phyloP scores from a whole-genome alignment of 2,888 invertebrate genomes.

The Lucinisca nassula region DNA sequence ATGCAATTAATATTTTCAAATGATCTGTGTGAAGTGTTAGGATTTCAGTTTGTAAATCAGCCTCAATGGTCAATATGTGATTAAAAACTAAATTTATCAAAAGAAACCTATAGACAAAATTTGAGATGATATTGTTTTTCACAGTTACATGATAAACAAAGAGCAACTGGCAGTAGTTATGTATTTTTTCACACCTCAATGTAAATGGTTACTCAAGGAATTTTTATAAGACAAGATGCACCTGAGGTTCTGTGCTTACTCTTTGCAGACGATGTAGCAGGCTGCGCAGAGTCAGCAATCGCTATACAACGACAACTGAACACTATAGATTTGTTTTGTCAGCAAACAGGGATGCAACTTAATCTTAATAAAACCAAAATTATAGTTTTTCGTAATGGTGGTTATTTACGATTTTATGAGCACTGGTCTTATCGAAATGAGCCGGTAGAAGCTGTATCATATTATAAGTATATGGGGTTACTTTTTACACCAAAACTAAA shows the following conservation, averaged over 20 bases:
- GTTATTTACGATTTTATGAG: background rate
- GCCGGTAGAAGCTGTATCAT: background rate
- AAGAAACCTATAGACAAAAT: too few relatives aligned
- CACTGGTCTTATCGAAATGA: background rate
- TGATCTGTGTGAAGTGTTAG: too few relatives aligned
- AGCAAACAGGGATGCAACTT: background rate
- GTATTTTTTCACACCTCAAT: too few relatives aligned
- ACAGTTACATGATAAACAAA: too few relatives aligned
- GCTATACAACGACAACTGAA: background rate
- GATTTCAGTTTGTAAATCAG: too few relatives aligned
- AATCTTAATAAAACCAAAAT: too few relatives aligned
- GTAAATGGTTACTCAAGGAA: too few relatives aligned
- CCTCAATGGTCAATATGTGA: too few relatives aligned
- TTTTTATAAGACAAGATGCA: conserved; percentile 17
- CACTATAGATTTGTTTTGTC: background rate
- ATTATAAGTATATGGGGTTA: conserved; percentile 22
- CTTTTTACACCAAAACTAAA: conserved; percentile 27
- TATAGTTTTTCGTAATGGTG: background rate
- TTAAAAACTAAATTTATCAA: too few relatives aligned
- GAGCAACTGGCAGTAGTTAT: too few relatives aligned
- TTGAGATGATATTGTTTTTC: too few relatives aligned
- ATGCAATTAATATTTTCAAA: too few relatives aligned
- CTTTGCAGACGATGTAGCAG: conserved; percentile 35
- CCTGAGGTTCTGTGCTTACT: conserved; percentile 13
- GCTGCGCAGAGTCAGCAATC: background rate